phyloP scores from a whole-genome alignment of 2,888 invertebrate genomes.

The Tenodera sinensis region DNA sequence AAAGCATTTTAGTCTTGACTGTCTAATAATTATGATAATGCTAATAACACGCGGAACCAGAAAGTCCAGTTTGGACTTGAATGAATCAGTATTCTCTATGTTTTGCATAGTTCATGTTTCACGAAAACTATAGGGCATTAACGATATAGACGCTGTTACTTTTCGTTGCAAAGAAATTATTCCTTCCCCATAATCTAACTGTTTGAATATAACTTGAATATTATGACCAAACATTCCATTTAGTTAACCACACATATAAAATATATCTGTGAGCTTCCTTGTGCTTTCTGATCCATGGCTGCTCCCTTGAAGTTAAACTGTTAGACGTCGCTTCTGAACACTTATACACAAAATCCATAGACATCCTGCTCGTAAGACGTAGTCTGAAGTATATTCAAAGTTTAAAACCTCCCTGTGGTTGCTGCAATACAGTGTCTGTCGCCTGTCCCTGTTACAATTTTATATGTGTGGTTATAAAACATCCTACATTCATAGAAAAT shows the following conservation, averaged over 20 bases:
- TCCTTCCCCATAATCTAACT: neutral
- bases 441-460: neutral
- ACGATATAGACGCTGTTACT: neutral
- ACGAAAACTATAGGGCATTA: neutral
- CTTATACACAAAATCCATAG: neutral
- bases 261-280: neutral
- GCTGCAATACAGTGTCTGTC: neutral
- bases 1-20: neutral
- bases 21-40: neutral
- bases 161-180: neutral
- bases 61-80: neutral
- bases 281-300: neutral
- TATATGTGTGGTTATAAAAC: neutral
- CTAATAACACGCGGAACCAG: neutral
- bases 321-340: too few species aligned
- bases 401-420: neutral
- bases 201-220: neutral
- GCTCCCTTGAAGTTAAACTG: too few species aligned
- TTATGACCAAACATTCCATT: neutral
- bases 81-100: neutral
- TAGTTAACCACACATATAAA: neutral
- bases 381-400: neutral
- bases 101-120: neutral
- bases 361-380: neutral
- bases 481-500: neutral